Conservation (phyloP, 2,888 invertebrate genomes). For the Hololepta plana region DNA sequence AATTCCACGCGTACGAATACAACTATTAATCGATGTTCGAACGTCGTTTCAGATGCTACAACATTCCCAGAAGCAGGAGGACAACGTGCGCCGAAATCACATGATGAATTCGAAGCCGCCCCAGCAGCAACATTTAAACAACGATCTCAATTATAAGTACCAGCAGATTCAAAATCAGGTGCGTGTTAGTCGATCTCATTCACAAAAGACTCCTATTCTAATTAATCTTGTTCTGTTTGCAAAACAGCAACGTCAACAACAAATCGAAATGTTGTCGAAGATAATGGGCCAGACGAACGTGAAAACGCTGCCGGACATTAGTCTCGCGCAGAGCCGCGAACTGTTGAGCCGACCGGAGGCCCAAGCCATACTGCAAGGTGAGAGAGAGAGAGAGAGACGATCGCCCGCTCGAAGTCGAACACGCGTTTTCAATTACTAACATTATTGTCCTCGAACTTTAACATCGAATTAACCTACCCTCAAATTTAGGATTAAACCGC, state of each 20-base stretch:
- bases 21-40: slow-evolving; percentile 6
- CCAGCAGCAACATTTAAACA: slow-evolving; percentile 15
- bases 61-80: slow-evolving; percentile 31
- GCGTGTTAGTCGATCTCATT: background rate
- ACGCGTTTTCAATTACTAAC: too few species aligned
- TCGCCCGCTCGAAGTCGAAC: too few species aligned
- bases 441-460: background rate
- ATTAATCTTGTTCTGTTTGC: background rate
- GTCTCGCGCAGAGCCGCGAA: slow-evolving; percentile 37
- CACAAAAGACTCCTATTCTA: too few species aligned
- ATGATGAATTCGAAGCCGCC: slow-evolving; percentile 11
- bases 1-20: too few species aligned
- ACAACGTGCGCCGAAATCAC: slow-evolving; percentile 19
- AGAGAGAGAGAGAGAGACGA: too few species aligned
- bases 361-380: slow-evolving; percentile 59
- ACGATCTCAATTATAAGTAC: slow-evolving; percentile 29
- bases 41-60: slow-evolving; percentile 33
- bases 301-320: slow-evolving; percentile 25
- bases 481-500: slow-evolving; percentile 43
- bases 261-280: slow-evolving; percentile 25
- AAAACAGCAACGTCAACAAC: slow-evolving; percentile 17
- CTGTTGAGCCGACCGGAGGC: slow-evolving; percentile 56
- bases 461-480: too few species aligned
- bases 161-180: slow-evolving; percentile 32
- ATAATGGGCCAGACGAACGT: slow-evolving; percentile 18